Base-by-base conservation (phyloP, 1,140 invertebrate genomes). In the Epicauta chinensis region DNA sequence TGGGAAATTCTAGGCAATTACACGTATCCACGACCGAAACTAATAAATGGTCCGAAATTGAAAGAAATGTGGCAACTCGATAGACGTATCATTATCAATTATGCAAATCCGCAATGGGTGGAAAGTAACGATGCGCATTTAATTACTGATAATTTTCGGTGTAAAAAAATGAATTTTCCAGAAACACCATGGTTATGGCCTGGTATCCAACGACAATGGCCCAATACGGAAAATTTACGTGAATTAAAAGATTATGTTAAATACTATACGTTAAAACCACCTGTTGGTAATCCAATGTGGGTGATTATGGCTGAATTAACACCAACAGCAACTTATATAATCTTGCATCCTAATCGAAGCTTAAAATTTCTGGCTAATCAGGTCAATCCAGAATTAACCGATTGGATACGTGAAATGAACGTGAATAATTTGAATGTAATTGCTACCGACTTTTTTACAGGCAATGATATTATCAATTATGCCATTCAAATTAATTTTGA, bases 221-320 rank as follows among this genome's bases (percentile, higher is more conserved):
- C 81, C 3, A 80, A 86, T 60, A 65, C 75, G 55, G 64, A 75
- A 65, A 69, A 72, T 59, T 41, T 70, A 2, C 55, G 68, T 11
- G 74, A 72, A 15, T 71, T 85, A 13, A 66, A 74, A 52, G 45
- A 64, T 30, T 86, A 77, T 65, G 67, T 86, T 48, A 72, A 80
- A 51, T 59, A 67, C 9, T 62, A 71, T 4, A 72, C 79, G 32
- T 16, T 66, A 64, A 59, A 64, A 45, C 34, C 68, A 64, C 14
- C 68, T 62, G 42, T 72, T 68, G 7, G 71, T 41, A 78, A 76
- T 45, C 78, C 78, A 2, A 63, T 85, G 14, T 85, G 82, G 79
- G 84, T 85, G 0, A 78, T 83, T 1, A 89, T 89, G 86, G 86
- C 85, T 0, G 84, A 90, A 69, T 75, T 87, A 32, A 89, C 87